A percentile compares a stretch with the other conserved stretches of the same genome.
These are phyloP conservation scores for Ptiloglossa arizonensis DNA, from an alignment of 1,140 invertebrate species.

Conservation along the genomic window DNA sequence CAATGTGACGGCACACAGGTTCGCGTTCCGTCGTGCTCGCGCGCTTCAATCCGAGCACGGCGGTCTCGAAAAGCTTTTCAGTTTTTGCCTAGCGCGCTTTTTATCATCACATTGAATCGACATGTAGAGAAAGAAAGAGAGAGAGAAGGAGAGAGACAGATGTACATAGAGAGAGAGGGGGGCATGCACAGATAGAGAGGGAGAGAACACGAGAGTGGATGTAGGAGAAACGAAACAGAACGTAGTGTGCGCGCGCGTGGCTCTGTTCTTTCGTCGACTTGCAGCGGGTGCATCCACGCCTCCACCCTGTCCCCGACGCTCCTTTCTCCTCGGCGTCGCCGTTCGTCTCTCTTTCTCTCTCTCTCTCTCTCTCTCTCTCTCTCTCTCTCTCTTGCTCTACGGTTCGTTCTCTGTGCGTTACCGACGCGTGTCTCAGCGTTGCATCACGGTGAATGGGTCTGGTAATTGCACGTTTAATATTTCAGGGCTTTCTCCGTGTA, in stretches of 20 bases:
- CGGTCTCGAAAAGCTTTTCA: slow-evolving; percentile 78
- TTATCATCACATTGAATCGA: slow-evolving; percentile 78
- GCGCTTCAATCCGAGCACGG: slow-evolving; percentile 68
- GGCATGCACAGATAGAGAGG: slow-evolving; percentile 14
- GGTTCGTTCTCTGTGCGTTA: slow-evolving; percentile 53
- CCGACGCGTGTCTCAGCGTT: slow-evolving; percentile 72
- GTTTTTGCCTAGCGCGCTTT: slow-evolving; percentile 79
- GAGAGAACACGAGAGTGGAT: slow-evolving; percentile 14
- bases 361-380: slow-evolving; percentile 12
- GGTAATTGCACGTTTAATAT: slow-evolving; percentile 82
- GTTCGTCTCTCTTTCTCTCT: slow-evolving; percentile 8
- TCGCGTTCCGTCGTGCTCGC: slow-evolving; percentile 58
- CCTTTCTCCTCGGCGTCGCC: slow-evolving; percentile 24
- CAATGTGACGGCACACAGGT: slow-evolving; percentile 60
- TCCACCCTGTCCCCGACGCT: slow-evolving; percentile 11
- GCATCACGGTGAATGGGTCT: slow-evolving; percentile 79
- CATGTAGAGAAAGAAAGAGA: slow-evolving; percentile 56
- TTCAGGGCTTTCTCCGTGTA: slow-evolving; percentile 79
- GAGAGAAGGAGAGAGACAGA: slow-evolving; percentile 21
- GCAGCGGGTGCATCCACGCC: not conserved
- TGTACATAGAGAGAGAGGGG: slow-evolving; percentile 53
- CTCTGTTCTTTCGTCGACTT: slow-evolving; percentile 54
- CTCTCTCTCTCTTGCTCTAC: slow-evolving; percentile 8
- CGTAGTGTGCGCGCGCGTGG: slow-evolving; percentile 55
- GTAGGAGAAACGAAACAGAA: slow-evolving; percentile 30